Base-by-base conservation (phyloP, 2,113 vertebrate species). In the Eubucco bourcierii region DNA sequence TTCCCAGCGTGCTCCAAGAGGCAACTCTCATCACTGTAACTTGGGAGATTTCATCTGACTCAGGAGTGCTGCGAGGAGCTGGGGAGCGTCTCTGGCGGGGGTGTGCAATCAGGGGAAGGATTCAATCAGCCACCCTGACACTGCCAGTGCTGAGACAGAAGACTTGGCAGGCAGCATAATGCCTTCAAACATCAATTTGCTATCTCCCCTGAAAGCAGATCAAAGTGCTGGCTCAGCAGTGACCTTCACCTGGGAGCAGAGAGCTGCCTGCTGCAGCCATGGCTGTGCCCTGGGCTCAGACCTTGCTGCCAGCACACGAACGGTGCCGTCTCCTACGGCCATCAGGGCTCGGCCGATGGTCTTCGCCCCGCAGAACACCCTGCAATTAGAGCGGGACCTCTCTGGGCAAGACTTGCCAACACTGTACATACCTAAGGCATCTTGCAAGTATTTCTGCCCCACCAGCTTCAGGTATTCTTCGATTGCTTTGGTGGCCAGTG, bases 401-500 rank as follows among this genome's bases (percentile, higher is more conserved):
- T 55, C 33, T 10, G 52, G 18, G 55, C 0, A 1, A 58, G 20
- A 47, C 15, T 10, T 55, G 63, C 78, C 71, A 27, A 47, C 0
- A 6, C n/a, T 24, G 84, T 89, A 97, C 98, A 77, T 98, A 99
- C 99, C 99, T 53, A 99, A 98, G 5, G 99, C 99, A 4, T 99
- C 99, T 86, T 99, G 99, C 84, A 99, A 97, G 96, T 99, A 99
- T 97, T 99, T 99, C 98, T 99, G 99, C 55, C 99, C 99, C 96
- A 99, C 99, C 93, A 99, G 97, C 97, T 99, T 99, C 96, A 99
- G 98, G 98, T 99, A 99, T 82, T 99, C 99, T 97, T 99, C 99
- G 1, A 99, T 99, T 72, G 99, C 99, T 98, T 99, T 99, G 41
- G 99, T 99, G 90, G 99, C 99, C 37, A 99, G 96, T 0, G 99